Evolutionary conservation across 2,113 vertebrate species (phyloP).

Genomic region (Saccopteryx bilineata): DNA sequence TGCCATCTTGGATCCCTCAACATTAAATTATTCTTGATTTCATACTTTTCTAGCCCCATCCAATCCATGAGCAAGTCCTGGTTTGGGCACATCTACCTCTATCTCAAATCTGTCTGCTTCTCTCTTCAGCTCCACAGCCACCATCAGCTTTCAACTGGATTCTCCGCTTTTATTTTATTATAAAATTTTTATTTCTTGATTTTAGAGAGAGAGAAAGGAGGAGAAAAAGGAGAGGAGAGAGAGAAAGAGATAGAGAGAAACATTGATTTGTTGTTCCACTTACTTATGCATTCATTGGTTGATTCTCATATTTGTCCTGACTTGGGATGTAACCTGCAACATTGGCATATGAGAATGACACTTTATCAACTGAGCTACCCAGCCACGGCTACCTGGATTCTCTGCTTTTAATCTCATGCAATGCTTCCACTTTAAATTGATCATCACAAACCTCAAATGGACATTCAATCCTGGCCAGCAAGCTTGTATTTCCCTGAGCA

Average conservation of each 20-base stretch:
- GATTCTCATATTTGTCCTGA: too few species aligned
- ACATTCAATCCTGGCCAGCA: neutral
- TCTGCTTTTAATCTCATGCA: neutral
- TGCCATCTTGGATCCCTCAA: neutral
- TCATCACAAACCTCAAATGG: neutral
- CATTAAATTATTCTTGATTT: neutral
- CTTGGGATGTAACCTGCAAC: too few species aligned
- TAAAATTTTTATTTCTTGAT: too few species aligned
- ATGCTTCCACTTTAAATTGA: neutral
- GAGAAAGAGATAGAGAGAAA: too few species aligned
- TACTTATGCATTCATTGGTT: too few species aligned
- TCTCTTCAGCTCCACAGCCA: neutral
- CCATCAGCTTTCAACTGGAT: neutral
- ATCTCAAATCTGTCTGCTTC: neutral
- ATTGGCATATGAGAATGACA: too few species aligned
- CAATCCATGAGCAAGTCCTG: neutral
- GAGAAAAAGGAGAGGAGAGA: too few species aligned
- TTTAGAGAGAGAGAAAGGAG: too few species aligned
- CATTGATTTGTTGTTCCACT: too few species aligned
- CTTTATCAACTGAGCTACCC: too few species aligned
- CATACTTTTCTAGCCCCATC: neutral
- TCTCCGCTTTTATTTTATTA: neutral
- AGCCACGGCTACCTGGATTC: too few species aligned
- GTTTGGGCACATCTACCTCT: neutral
- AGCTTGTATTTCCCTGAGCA: neutral